These are phyloP conservation scores for Oryzias sinensis DNA, from an alignment of 2,797 vertebrate genomes.

Conservation along the genomic window DNA sequence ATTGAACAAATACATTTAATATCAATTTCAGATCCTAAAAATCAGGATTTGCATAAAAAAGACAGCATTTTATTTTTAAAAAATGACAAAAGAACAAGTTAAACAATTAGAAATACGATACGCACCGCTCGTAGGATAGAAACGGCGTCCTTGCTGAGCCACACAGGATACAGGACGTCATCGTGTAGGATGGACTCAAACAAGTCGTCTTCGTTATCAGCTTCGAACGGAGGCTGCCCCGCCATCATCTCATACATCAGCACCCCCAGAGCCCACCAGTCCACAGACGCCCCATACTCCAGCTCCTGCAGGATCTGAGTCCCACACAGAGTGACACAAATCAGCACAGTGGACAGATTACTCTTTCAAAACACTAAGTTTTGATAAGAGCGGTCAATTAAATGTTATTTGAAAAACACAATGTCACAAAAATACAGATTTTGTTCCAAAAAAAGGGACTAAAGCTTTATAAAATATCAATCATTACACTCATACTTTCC, in stretches of 20 bases:
- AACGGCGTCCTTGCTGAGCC: slow-evolving; percentile 98
- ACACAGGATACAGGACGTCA: slow-evolving; percentile 96
- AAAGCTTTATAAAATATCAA: too few relatives aligned
- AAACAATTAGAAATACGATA: background rate
- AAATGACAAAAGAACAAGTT: background rate
- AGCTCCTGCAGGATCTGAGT: slow-evolving; percentile 94
- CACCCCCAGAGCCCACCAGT: slow-evolving; percentile 97
- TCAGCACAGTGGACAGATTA: background rate
- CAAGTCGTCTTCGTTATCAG: slow-evolving; percentile 95
- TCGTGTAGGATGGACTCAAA: slow-evolving; percentile 98
- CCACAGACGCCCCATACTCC: slow-evolving; percentile 94
- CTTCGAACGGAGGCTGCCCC: slow-evolving; percentile 95
- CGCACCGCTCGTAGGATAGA: slow-evolving; percentile 94
- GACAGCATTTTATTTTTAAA: too few relatives aligned
- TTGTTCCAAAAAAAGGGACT: too few relatives aligned
- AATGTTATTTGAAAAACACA: too few relatives aligned
- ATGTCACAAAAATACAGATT: too few relatives aligned
- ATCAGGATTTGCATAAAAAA: too few relatives aligned
- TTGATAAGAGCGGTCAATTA: too few relatives aligned
- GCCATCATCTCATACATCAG: slow-evolving; percentile 99
- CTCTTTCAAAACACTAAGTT: too few relatives aligned
- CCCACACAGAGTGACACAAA: background rate
- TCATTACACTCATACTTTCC: too few relatives aligned
- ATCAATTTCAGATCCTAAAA: too few relatives aligned
- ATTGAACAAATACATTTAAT: too few relatives aligned